A percentile compares a stretch with the other conserved stretches of the same genome.
Conservation (phyloP, 2,113 vertebrate genomes). For the Sebastes fasciatus region DNA sequence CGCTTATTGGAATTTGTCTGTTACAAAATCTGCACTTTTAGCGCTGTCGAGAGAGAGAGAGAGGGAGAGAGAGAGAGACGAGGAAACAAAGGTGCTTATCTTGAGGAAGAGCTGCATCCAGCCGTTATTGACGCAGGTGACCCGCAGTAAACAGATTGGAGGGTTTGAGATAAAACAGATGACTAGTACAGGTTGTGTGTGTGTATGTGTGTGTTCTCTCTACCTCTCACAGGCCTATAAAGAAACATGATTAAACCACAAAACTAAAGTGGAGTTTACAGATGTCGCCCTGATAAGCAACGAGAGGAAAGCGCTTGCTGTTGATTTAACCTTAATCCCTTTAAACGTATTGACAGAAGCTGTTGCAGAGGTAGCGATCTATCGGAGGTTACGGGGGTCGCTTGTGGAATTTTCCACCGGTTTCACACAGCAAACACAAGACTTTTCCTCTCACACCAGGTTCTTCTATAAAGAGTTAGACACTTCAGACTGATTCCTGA, state of each 20-base stretch:
- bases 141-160: constrained; percentile 54
- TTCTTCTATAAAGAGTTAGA: background rate
- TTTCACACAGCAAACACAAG: constrained; percentile 6
- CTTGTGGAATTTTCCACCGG: constrained; percentile 60
- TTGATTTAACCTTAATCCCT: constrained; percentile 64
- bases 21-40: constrained; percentile 38
- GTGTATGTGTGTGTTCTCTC: constrained; percentile 36
- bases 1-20: constrained; percentile 41
- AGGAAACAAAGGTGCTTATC: constrained; percentile 68
- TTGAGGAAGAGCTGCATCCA: constrained; percentile 66
- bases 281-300: constrained; percentile 52
- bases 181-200: constrained; percentile 32
- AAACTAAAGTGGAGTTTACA: constrained; percentile 48
- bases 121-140: constrained; percentile 73
- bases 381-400: constrained; percentile 14
- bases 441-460: background rate
- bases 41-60: constrained; percentile 3
- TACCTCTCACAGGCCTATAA: constrained; percentile 38
- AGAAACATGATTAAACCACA: constrained; percentile 44
- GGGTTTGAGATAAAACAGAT: constrained; percentile 56
- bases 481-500: constrained; percentile 25
- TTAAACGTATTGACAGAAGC: constrained; percentile 61
- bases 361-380: constrained; percentile 38
- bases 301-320: constrained; percentile 38
- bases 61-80: background rate